phyloP scores from a whole-genome alignment of 2,888 invertebrate genomes.

The Agrilus cyanescens region DNA sequence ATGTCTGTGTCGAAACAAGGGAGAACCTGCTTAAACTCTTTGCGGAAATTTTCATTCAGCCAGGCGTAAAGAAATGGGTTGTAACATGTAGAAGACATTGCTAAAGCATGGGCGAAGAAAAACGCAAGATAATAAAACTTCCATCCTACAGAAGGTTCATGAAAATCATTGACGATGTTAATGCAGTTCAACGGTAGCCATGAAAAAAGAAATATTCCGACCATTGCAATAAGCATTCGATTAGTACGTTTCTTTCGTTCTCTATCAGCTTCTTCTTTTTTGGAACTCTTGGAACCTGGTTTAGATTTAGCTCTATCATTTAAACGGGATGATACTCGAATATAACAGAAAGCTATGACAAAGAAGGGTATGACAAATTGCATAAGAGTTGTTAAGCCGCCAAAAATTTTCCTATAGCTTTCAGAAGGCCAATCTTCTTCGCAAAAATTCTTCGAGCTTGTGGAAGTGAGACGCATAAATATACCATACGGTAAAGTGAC shows the following conservation, averaged over 20 bases:
- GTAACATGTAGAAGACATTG: slow-evolving; percentile 91
- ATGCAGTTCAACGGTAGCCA: slow-evolving; percentile 89
- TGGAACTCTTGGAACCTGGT: slow-evolving; percentile 73
- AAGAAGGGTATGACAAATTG: slow-evolving; percentile 93
- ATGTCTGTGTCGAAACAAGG: slow-evolving; percentile 43
- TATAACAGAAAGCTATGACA: slow-evolving; percentile 90
- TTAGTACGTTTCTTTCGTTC: slow-evolving; percentile 85
- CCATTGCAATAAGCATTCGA: slow-evolving; percentile 97
- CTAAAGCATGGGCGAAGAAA: slow-evolving; percentile 77
- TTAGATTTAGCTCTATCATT: slow-evolving; percentile 73
- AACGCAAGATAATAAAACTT: slow-evolving; percentile 80
- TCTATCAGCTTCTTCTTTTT: slow-evolving; percentile 80
- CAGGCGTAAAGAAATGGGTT: slow-evolving; percentile 92
- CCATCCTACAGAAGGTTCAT: slow-evolving; percentile 60
- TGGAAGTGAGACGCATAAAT: slow-evolving; percentile 53
- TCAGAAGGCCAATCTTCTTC: slow-evolving; percentile 88
- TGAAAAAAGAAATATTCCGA: slow-evolving; percentile 87
- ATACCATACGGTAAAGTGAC: slow-evolving; percentile 87
- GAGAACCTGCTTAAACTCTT: slow-evolving; percentile 71
- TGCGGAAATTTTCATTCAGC: slow-evolving; percentile 89
- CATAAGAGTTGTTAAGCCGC: slow-evolving; percentile 73
- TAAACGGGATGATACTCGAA: slow-evolving; percentile 79
- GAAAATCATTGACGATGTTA: slow-evolving; percentile 77
- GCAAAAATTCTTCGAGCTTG: slow-evolving; percentile 44
- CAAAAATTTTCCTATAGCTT: slow-evolving; percentile 65